Conservation (phyloP, 2,888 invertebrate genomes). For the Sepioteuthis lessoniana region DNA sequence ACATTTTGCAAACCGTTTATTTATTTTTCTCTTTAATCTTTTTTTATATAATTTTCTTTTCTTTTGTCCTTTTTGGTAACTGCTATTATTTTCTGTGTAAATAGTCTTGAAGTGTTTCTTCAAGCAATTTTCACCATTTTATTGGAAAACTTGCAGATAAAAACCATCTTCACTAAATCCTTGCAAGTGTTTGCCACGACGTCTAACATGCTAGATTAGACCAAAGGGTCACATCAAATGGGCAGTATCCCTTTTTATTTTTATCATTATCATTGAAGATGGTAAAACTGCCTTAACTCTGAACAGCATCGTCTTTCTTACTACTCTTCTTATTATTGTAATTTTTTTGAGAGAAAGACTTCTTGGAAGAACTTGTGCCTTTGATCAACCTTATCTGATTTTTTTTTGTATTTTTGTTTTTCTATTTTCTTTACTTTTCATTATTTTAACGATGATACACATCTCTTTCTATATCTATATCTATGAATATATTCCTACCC, state of each 20-base stretch:
- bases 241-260: background rate
- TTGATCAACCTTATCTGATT: background rate
- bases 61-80: background rate
- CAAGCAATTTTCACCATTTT: slow-evolving; percentile 2
- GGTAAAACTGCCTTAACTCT: background rate
- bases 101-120: background rate
- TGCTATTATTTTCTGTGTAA: slow-evolving; percentile 33
- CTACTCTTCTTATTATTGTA: background rate
- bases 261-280: slow-evolving; percentile 18
- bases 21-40: background rate
- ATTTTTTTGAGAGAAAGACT: background rate
- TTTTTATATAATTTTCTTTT: background rate
- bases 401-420: background rate
- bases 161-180: background rate
- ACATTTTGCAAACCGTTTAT: background rate
- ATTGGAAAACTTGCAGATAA: slow-evolving; percentile 23
- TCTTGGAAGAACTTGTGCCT: background rate
- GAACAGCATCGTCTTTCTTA: background rate
- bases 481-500: background rate
- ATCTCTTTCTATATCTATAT: background rate
- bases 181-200: background rate
- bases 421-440: background rate
- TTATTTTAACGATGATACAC: background rate
- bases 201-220: background rate
- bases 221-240: slow-evolving; percentile 21